Base-by-base conservation (phyloP, 2,888 invertebrate genomes). In the Ormyrus nitidulus region DNA sequence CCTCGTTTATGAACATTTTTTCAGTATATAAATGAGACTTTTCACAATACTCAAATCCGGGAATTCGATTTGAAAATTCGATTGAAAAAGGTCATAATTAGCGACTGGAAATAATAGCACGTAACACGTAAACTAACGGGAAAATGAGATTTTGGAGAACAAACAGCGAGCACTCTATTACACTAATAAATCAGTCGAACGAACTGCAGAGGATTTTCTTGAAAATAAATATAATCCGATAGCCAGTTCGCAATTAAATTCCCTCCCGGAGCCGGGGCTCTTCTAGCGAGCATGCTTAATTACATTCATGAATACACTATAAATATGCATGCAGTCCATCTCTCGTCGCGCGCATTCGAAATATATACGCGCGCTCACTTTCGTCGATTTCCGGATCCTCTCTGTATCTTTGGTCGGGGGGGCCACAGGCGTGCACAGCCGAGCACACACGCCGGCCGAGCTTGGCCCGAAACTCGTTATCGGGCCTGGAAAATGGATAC, bases 311-410 rank as follows among this genome's bases (percentile, higher is more conserved):
- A 78, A 75, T 75, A 75, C 58, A 61, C 62, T 9, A 71, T 75
- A 81, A 78, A 81, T 81, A 81, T 79, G 76, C 69, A 81, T 77
- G 64, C 54, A 10, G 70, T 58, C 56, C 77, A 69, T 62, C 59
- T 77, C 68, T 56, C 54, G 56, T n/a, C 9, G 19, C 70, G n/a
- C 49, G 59, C 11, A 46, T 11, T 8, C 61, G 46, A n/a, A 69
- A 62, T 34, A 34, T 69, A 9, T 49, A 46, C 13, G 51, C 48
- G 13, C 56, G 66, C 48, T 70, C 74, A 59, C 69, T 74, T 70
- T 70, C 77, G 51, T 51, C 75, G 72, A 80, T 80, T 76, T 80
- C 58, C 59, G 66, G 58, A 70, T 66, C 65, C 56, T 34, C 71
- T 2, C 54, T 9, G 5, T 49, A 65, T 69, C 69, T 61, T 76